Percentiles rank a stretch among this genome's conserved stretches.
phyloP scores from a whole-genome alignment of 2,888 invertebrate species.

The Thysanoteuthis rhombus region DNA sequence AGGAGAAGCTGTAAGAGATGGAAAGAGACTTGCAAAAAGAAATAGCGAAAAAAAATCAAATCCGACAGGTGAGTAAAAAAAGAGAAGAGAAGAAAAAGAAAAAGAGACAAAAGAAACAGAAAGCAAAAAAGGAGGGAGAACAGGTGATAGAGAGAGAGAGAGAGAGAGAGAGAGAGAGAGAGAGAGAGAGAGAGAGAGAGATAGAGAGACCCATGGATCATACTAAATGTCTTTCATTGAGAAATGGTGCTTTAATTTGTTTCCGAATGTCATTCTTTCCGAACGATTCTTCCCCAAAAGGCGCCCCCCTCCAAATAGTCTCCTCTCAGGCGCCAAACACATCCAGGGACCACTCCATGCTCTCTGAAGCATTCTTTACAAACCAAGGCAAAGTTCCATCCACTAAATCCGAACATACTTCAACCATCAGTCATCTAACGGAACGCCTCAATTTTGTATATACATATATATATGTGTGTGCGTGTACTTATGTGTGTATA shows the following conservation, averaged over 20 bases:
- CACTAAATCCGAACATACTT: not conserved
- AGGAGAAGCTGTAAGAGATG: too few relatives aligned
- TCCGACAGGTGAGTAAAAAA: too few relatives aligned
- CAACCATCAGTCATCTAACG: too few relatives aligned
- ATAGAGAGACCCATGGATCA: not conserved
- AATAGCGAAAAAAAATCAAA: too few relatives aligned
- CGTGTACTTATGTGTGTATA: too few relatives aligned
- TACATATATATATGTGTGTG: too few relatives aligned
- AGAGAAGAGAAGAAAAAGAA: too few relatives aligned
- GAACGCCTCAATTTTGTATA: too few relatives aligned
- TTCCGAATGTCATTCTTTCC: not conserved
- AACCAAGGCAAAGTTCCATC: not conserved
- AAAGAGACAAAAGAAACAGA: not conserved
- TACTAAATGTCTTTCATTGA: not conserved
- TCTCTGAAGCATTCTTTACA: not conserved
- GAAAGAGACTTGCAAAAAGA: too few relatives aligned
- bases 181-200: not conserved
- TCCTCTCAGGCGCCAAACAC: not conserved
- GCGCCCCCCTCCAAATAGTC: not conserved
- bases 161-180: not conserved
- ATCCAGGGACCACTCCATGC: not conserved
- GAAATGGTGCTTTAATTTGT: not conserved
- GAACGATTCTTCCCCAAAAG: not conserved
- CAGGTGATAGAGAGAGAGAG: not conserved
- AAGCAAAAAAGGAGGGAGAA: not conserved